Evolutionary conservation across 2,797 vertebrate species (phyloP).

Genomic region (Sebastes paucispinis): DNA sequence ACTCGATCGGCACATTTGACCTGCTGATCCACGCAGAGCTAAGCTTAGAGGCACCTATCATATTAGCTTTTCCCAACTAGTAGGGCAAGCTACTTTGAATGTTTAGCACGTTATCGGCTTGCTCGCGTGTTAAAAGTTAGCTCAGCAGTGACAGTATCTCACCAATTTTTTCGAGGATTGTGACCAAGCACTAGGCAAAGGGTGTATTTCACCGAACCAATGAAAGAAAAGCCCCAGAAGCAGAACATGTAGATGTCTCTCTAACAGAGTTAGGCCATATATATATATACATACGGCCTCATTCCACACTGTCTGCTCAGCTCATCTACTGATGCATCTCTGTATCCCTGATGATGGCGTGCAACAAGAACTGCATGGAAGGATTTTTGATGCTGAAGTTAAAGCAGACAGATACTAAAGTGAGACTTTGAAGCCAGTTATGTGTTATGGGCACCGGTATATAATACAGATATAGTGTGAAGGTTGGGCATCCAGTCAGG

Average conservation of each 20-base stretch:
- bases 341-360: neutral
- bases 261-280: too few relatives aligned
- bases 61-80: neutral
- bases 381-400: neutral
- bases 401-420: slow-evolving; percentile 2
- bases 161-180: neutral
- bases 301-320: neutral
- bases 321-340: neutral
- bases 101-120: slow-evolving; percentile 27
- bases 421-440: neutral
- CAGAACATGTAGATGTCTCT: too few relatives aligned
- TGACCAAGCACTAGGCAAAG: neutral
- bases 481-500: neutral
- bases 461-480: neutral
- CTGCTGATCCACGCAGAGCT: neutral
- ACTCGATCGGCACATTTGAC: neutral
- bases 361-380: neutral
- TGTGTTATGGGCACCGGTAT: neutral
- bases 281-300: too few relatives aligned
- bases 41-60: neutral
- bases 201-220: neutral
- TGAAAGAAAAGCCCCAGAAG: neutral
- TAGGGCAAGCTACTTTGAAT: neutral
- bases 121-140: neutral
- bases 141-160: neutral